phyloP scores from a whole-genome alignment of 2,113 vertebrate genomes.

The Chloropsis cyanopogon region DNA sequence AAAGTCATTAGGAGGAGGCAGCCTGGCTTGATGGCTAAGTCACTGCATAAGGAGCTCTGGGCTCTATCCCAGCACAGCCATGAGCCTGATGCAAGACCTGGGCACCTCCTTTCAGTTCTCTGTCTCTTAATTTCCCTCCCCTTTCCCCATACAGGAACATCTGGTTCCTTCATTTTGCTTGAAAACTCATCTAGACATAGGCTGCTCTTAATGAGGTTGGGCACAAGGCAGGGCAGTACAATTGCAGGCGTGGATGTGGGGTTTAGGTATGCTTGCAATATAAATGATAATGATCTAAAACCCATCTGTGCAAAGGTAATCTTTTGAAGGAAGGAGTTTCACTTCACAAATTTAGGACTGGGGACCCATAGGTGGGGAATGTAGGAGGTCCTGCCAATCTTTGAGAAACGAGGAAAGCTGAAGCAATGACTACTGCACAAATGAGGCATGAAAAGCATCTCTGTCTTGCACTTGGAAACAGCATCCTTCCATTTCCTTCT shows the following conservation, averaged over 20 bases:
- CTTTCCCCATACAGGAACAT: not conserved
- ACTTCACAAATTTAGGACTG: not conserved
- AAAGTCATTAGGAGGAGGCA: not conserved
- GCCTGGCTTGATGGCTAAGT: not conserved
- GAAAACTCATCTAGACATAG: not conserved
- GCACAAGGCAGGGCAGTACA: not conserved
- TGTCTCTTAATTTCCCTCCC: not conserved
- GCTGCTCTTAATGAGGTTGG: not conserved
- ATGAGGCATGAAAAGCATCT: not conserved
- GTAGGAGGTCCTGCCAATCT: not conserved
- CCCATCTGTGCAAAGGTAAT: not conserved
- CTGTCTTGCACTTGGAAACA: not conserved
- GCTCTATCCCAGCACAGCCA: not conserved
- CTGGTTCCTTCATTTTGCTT: conserved; percentile 12
- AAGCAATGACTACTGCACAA: not conserved
- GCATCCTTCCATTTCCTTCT: not conserved
- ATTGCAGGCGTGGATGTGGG: not conserved
- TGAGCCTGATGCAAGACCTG: not conserved
- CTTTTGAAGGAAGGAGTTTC: not conserved
- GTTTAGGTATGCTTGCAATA: not conserved
- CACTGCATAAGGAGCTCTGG: not conserved
- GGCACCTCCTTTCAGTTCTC: not conserved
- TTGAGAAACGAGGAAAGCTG: not conserved
- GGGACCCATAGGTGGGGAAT: not conserved
- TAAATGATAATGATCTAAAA: not conserved